Conservation (phyloP, 2,797 vertebrate species). For the Gobio occitaniae region DNA sequence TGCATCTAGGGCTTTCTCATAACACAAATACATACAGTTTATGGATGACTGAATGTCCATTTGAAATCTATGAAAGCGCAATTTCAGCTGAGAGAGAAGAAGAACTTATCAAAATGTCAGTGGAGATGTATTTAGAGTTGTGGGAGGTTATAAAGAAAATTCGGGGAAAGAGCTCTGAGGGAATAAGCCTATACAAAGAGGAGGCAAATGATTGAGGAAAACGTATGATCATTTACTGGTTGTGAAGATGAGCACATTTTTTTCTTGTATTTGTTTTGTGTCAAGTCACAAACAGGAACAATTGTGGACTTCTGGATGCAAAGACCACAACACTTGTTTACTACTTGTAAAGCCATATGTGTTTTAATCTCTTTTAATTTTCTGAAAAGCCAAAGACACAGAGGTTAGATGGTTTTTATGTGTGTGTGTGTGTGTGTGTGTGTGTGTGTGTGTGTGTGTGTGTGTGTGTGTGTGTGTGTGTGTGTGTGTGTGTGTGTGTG, state of each 20-base stretch:
- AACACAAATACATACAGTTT: slow-evolving; percentile 32
- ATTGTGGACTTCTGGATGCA: slow-evolving; percentile 11
- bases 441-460: too few species aligned
- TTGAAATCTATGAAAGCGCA: slow-evolving; percentile 28
- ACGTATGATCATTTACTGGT: slow-evolving; percentile 17
- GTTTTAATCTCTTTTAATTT: slow-evolving; percentile 44
- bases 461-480: too few species aligned
- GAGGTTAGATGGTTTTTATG: slow-evolving; percentile 15
- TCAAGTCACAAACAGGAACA: slow-evolving; percentile 9
- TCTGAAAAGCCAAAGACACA: slow-evolving; percentile 32
- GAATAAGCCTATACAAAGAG: slow-evolving; percentile 6
- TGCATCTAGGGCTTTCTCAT: slow-evolving; percentile 36
- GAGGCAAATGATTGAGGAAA: slow-evolving; percentile 31
- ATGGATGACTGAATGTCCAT: slow-evolving; percentile 28
- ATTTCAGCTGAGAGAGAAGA: slow-evolving; percentile 28
- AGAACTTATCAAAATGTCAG: slow-evolving; percentile 45
- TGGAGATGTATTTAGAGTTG: slow-evolving; percentile 35
- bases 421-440: slow-evolving; percentile 2
- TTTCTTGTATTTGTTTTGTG: slow-evolving; percentile 24
- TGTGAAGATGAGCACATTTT: not conserved
- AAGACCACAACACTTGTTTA: slow-evolving; percentile 17
- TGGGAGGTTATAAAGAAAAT: slow-evolving; percentile 25
- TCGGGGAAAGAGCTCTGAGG: not conserved
- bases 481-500: not conserved
- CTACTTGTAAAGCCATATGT: slow-evolving; percentile 16